Conservation (phyloP, 2,797 vertebrate genomes). For the Apogon talboti region DNA sequence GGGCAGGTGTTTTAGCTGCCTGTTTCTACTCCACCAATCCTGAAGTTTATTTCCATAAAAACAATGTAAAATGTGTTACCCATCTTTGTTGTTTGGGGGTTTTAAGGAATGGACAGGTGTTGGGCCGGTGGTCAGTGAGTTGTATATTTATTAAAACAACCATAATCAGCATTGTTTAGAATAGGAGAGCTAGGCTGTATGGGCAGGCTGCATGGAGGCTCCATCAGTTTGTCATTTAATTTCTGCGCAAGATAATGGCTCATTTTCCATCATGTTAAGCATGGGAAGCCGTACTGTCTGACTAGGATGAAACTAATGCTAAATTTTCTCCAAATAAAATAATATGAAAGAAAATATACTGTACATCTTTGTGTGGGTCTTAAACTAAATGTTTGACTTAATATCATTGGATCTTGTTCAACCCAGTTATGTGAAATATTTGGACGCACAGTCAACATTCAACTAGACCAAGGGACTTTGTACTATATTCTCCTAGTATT, state of each 20-base stretch:
- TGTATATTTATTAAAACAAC: slow-evolving; percentile 67
- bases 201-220: slow-evolving; percentile 43
- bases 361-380: slow-evolving; percentile 17
- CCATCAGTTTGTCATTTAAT: slow-evolving; percentile 47
- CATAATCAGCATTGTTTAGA: slow-evolving; percentile 58
- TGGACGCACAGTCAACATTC: not conserved
- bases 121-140: slow-evolving; percentile 27
- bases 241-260: slow-evolving; percentile 24
- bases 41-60: slow-evolving; percentile 45
- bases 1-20: slow-evolving; percentile 48
- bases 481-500: slow-evolving; percentile 1
- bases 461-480: slow-evolving; percentile 13
- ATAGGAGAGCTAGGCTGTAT: slow-evolving; percentile 39
- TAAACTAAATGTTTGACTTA: slow-evolving; percentile 10
- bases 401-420: slow-evolving; percentile 1
- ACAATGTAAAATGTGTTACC: slow-evolving; percentile 34
- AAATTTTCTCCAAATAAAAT: slow-evolving; percentile 7
- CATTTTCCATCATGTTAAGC: slow-evolving; percentile 17
- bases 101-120: slow-evolving; percentile 27
- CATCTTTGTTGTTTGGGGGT: slow-evolving; percentile 21
- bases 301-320: slow-evolving; percentile 4
- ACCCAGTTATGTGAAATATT: not conserved
- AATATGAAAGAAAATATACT: slow-evolving; percentile 26
- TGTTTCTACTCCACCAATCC: slow-evolving; percentile 55
- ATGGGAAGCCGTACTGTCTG: slow-evolving; percentile 17